Evolutionary conservation across 1,140 invertebrate genomes (phyloP).

Genomic region (Uloborus diversus): DNA sequence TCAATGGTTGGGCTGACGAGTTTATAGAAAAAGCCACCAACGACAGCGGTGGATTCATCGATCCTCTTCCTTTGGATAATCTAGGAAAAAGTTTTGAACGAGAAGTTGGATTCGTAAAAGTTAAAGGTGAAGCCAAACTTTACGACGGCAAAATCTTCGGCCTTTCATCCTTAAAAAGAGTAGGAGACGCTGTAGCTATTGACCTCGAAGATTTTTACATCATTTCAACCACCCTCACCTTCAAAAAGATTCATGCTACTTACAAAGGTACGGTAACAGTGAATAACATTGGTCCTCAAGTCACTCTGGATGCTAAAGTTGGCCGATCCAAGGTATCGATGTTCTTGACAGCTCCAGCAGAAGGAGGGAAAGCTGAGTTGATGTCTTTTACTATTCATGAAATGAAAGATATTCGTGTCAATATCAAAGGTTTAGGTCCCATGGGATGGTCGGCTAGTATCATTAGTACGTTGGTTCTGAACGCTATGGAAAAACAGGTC

Average conservation of each 20-base stretch:
- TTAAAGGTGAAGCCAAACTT: constrained; percentile 40
- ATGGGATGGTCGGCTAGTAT: constrained; percentile 33
- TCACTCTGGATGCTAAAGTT: constrained; percentile 22
- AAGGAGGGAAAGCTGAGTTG: constrained; percentile 28
- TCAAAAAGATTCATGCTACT: constrained; percentile 28
- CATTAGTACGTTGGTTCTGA: constrained; percentile 26
- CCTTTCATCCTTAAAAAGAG: constrained; percentile 22
- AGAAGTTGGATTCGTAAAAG: constrained; percentile 19
- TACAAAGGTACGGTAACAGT: constrained; percentile 31
- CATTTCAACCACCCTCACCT: not conserved
- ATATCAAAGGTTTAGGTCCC: constrained; percentile 26
- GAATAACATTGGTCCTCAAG: constrained; percentile 15
- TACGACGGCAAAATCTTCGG: constrained; percentile 29
- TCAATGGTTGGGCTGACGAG: constrained; percentile 30
- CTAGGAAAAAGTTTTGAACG: constrained; percentile 19
- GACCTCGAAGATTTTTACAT: constrained; percentile 34
- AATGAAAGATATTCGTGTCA: constrained; percentile 28
- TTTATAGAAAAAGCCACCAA: constrained; percentile 41
- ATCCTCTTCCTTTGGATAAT: constrained; percentile 29
- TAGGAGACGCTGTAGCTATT: constrained; percentile 14
- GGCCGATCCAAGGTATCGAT: constrained; percentile 36
- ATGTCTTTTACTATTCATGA: constrained; percentile 32
- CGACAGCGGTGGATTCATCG: constrained; percentile 30
- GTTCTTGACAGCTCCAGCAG: constrained; percentile 14
- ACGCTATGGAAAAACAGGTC: constrained; percentile 36